Base-by-base conservation (phyloP, 2,888 invertebrate species). In the Acrocera orbiculus region DNA sequence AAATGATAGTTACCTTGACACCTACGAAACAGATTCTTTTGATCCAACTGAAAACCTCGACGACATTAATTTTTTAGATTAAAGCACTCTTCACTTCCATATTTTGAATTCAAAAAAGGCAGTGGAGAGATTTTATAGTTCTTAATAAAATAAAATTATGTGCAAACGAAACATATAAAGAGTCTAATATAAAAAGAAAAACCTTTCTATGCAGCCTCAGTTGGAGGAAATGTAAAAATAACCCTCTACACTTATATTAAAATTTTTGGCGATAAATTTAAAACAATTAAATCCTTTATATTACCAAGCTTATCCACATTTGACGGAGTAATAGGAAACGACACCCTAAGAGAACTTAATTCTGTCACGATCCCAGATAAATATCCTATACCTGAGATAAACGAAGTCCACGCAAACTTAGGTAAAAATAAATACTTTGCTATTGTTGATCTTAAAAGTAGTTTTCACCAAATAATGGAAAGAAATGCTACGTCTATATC, bases 61-160 rank as follows among this genome's bases (percentile, higher is more conserved):
- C 25, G 17, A 25, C 13, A 32, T 35, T 16, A 19, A 37, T 37
- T 41, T 41, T 39, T 40, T 37, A 40, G 36, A 36, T 14, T 40
- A 36, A 35, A 36, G 3, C 9, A 30, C 32, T 40, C 40, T 27
- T 39, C 34, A 15, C 23, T 39, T 14, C 41, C 37, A 10, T 41
- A 39, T 23, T 36, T 37, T 17, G 27, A 14, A 20, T 33, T 25
- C 13, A 25, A 10, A 16, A 20, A 17, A 31, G 17, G 16, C 29
- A 38, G 31, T 25, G 34, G 33, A 13, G 30, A 37, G 17, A 24
- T 28, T 9, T 14, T 39, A n/a, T 39, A 35, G 34, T 34, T 39
- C 11, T 20, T 35, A 8, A 17, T 40, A 19, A 32, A 8, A 17
- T 40, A 19, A 32, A 40, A 17, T 36, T 37, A 3, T 33, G 40